A percentile compares a stretch with the other conserved stretches of the same genome.
Evolutionary conservation across 2,113 vertebrate species (phyloP).

Genomic region (Hippocampus guttulatus): DNA sequence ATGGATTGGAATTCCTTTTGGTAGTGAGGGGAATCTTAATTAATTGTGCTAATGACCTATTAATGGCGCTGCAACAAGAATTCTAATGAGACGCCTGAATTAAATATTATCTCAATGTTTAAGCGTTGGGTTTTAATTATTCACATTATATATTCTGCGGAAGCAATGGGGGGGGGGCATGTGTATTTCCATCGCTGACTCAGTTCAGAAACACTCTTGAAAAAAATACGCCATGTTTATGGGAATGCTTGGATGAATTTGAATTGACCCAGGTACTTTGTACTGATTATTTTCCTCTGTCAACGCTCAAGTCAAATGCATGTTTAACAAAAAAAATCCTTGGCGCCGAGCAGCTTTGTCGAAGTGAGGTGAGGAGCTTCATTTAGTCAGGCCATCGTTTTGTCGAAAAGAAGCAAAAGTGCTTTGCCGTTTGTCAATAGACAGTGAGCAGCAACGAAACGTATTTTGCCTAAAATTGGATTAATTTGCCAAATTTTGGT

Average conservation of each 20-base stretch:
- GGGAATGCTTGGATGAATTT: not conserved
- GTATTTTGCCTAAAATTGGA: conserved; percentile 12
- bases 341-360: too few species aligned
- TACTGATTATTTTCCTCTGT: too few species aligned
- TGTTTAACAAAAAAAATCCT: too few species aligned
- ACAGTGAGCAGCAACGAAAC: conserved; percentile 6
- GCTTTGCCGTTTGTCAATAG: not conserved
- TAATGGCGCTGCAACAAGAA: conserved; percentile 67
- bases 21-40: conserved; percentile 69
- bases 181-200: not conserved
- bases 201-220: not conserved
- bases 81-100: conserved; percentile 76
- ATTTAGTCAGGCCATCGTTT: not conserved
- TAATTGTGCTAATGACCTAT: conserved; percentile 76
- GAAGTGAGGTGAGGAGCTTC: not conserved
- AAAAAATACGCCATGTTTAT: not conserved
- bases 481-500: conserved; percentile 25
- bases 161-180: conserved; percentile 49
- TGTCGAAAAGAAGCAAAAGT: not conserved
- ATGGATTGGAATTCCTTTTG: conserved; percentile 71
- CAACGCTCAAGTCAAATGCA: too few species aligned
- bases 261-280: not conserved
- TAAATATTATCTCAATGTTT: conserved; percentile 81
- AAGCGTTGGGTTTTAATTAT: conserved; percentile 78
- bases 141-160: conserved; percentile 72